Percentiles rank a stretch among this genome's conserved stretches.
Evolutionary conservation across 2,797 vertebrate species (phyloP).

Genomic region (Lates japonicus): DNA sequence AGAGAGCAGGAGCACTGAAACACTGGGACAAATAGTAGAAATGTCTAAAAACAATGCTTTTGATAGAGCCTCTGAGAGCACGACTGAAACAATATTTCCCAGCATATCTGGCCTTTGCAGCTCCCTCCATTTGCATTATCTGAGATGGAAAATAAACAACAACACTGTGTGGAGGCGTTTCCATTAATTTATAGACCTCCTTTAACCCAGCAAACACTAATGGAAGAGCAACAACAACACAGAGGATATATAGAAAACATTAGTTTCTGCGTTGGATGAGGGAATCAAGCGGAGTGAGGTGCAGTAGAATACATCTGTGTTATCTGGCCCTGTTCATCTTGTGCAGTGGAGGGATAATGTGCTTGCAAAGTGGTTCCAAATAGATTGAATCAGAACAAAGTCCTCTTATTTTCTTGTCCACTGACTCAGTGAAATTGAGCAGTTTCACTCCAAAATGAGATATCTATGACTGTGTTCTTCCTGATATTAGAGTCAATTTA

Average conservation of each 20-base stretch:
- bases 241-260: conserved; percentile 9
- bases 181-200: conserved; percentile 58
- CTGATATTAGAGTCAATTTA: neutral
- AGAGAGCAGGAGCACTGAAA: neutral
- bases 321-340: conserved; percentile 53
- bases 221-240: conserved; percentile 33
- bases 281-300: conserved; percentile 15
- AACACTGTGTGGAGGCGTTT: conserved; percentile 47
- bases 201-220: conserved; percentile 60
- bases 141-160: conserved; percentile 55
- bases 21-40: conserved; percentile 3
- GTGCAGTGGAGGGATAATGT: conserved; percentile 53
- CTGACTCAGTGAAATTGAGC: conserved; percentile 52
- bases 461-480: neutral
- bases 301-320: conserved; percentile 27
- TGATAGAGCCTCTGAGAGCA: neutral
- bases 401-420: conserved; percentile 63
- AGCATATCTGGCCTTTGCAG: conserved; percentile 45
- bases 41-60: conserved; percentile 17
- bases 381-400: conserved; percentile 62
- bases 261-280: neutral
- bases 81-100: conserved; percentile 21
- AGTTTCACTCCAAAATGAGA: conserved; percentile 35
- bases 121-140: conserved; percentile 45
- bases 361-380: conserved; percentile 65